phyloP scores from a whole-genome alignment of 2,113 vertebrate genomes.

The Phycodurus eques region DNA sequence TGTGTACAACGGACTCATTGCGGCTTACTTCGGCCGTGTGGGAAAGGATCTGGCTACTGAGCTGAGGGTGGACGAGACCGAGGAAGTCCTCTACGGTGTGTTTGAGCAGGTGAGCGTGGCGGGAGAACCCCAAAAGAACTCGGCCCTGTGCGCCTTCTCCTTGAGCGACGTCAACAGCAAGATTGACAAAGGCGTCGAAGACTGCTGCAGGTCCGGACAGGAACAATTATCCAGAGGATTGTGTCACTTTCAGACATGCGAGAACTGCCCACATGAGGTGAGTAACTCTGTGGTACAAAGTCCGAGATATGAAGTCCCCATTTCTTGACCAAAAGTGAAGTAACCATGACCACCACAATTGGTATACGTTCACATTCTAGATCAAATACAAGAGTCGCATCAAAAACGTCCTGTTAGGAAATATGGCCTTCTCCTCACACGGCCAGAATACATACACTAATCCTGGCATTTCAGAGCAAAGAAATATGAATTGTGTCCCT shows the following conservation, averaged over 20 bases:
- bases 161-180: slow-evolving; percentile 69
- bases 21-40: slow-evolving; percentile 76
- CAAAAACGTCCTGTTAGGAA: not conserved
- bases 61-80: slow-evolving; percentile 61
- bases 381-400: not conserved
- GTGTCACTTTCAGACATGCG: slow-evolving; percentile 77
- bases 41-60: slow-evolving; percentile 73
- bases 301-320: slow-evolving; percentile 39
- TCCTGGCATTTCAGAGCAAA: not conserved
- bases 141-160: slow-evolving; percentile 85
- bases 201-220: slow-evolving; percentile 68
- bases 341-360: not conserved
- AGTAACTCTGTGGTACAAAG: slow-evolving; percentile 44
- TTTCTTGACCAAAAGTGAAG: slow-evolving; percentile 30
- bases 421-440: not conserved
- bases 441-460: not conserved
- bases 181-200: slow-evolving; percentile 78
- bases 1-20: slow-evolving; percentile 82
- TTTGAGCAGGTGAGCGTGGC: slow-evolving; percentile 71
- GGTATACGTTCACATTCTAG: not conserved
- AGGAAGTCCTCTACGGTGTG: slow-evolving; percentile 82
- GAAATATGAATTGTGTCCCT: not conserved
- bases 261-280: slow-evolving; percentile 84
- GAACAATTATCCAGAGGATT: slow-evolving; percentile 76
- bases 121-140: slow-evolving; percentile 47